phyloP scores from a whole-genome alignment of 2,797 vertebrate species.

The Oryzias dopingdopingensis region DNA sequence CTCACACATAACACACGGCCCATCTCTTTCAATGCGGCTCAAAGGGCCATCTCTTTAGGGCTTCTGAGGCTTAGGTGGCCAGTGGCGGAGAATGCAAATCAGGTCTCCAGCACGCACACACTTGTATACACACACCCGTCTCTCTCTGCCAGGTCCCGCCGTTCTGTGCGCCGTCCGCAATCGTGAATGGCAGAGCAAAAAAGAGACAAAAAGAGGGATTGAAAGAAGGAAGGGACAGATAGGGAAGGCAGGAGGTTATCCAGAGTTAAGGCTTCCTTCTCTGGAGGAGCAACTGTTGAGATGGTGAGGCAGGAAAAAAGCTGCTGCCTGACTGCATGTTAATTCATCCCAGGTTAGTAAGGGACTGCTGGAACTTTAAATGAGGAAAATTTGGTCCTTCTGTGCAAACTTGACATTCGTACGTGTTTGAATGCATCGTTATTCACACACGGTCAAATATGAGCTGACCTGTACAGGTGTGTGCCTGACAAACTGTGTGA shows the following conservation, averaged over 20 bases:
- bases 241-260: slow-evolving; percentile 50
- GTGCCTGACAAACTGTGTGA: neutral
- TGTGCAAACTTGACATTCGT: neutral
- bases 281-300: slow-evolving; percentile 26
- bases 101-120: slow-evolving; percentile 26
- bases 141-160: slow-evolving; percentile 43
- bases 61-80: slow-evolving; percentile 71
- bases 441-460: neutral
- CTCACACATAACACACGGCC: slow-evolving; percentile 40
- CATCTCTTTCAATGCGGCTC: slow-evolving; percentile 65
- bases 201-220: slow-evolving; percentile 22
- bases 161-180: slow-evolving; percentile 48
- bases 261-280: slow-evolving; percentile 49
- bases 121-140: slow-evolving; percentile 1
- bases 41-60: slow-evolving; percentile 76
- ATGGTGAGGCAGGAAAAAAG: slow-evolving; percentile 6
- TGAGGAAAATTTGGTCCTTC: slow-evolving; percentile 1
- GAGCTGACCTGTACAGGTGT: neutral
- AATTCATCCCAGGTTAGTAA: slow-evolving; percentile 25
- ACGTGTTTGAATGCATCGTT: neutral
- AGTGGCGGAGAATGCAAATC: slow-evolving; percentile 77
- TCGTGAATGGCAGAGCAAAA: slow-evolving; percentile 36
- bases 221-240: slow-evolving; percentile 27
- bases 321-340: slow-evolving; percentile 3
- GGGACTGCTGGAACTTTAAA: slow-evolving; percentile 20